Conservation (phyloP, 2,113 vertebrate species). For the Nerophis lumbriciformis region DNA sequence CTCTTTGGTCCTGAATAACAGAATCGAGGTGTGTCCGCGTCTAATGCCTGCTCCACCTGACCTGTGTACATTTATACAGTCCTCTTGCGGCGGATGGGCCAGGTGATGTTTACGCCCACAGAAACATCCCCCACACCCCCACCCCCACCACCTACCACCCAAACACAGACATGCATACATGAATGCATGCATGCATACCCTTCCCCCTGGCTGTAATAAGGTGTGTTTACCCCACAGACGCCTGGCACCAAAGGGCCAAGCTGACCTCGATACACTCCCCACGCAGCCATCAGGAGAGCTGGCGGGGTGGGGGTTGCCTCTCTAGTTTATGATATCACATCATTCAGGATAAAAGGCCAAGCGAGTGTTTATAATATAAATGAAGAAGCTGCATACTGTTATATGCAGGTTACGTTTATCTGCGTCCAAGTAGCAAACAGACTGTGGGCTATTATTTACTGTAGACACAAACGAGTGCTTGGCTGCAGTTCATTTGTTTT, state of each 20-base stretch:
- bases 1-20: slow-evolving; percentile 7
- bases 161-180: slow-evolving; percentile 5
- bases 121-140: slow-evolving; percentile 22
- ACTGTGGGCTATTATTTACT: slow-evolving; percentile 17
- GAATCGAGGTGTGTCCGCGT: slow-evolving; percentile 33
- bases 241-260: slow-evolving; percentile 42
- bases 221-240: slow-evolving; percentile 54
- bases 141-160: slow-evolving; percentile 1
- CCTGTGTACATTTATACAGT: slow-evolving; percentile 51
- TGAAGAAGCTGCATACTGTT: neutral
- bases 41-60: slow-evolving; percentile 9
- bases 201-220: slow-evolving; percentile 6
- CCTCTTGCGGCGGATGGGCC: slow-evolving; percentile 18
- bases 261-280: slow-evolving; percentile 34
- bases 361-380: slow-evolving; percentile 7
- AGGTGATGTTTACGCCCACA: slow-evolving; percentile 62
- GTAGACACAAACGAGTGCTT: slow-evolving; percentile 19
- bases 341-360: neutral
- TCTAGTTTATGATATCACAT: slow-evolving; percentile 2
- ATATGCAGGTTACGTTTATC: slow-evolving; percentile 3
- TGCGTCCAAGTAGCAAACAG: slow-evolving; percentile 16
- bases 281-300: neutral
- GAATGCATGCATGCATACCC: neutral
- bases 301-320: neutral
- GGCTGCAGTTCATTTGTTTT: neutral